Percentiles rank a stretch among this genome's conserved stretches.
Evolutionary conservation across 1,140 invertebrate species (phyloP).

Genomic region (Sinella curviseta): DNA sequence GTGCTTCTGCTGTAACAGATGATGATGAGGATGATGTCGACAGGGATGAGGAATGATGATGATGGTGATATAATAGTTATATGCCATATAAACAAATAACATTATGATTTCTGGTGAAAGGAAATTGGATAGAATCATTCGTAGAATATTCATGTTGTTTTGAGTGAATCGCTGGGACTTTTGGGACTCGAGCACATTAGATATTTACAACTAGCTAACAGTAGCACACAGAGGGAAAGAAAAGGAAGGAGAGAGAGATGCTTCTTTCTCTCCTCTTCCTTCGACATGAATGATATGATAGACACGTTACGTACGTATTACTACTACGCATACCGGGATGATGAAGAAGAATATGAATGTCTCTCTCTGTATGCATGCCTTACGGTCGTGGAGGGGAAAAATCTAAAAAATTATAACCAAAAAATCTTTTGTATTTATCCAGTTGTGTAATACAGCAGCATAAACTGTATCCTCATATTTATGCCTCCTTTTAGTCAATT

Average conservation of each 20-base stretch:
- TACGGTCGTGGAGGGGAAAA: too few relatives aligned
- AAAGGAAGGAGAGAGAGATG: neutral
- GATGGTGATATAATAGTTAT: conserved; percentile 9
- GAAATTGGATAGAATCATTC: conserved; percentile 25
- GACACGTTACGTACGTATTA: neutral
- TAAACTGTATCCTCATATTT: too few relatives aligned
- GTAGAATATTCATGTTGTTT: conserved; percentile 23
- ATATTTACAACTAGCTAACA: conserved; percentile 16
- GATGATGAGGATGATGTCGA: neutral
- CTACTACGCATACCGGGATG: too few relatives aligned
- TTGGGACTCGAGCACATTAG: neutral
- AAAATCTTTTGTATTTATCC: too few relatives aligned
- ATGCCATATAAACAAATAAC: conserved; percentile 5
- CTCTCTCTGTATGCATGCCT: too few relatives aligned
- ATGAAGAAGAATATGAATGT: too few relatives aligned
- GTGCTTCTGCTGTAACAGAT: too few relatives aligned
- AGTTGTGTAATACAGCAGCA: too few relatives aligned
- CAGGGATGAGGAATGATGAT: neutral
- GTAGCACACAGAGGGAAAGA: neutral
- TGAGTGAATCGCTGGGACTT: conserved; percentile 1
- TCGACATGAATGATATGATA: neutral
- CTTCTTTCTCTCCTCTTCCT: neutral
- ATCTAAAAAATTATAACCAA: too few relatives aligned
- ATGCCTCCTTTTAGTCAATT: too few relatives aligned
- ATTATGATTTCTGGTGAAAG: conserved; percentile 23